A percentile compares a stretch with the other conserved stretches of the same genome.
Conservation (phyloP, 2,113 vertebrate species). For the Nanorana parkeri region DNA sequence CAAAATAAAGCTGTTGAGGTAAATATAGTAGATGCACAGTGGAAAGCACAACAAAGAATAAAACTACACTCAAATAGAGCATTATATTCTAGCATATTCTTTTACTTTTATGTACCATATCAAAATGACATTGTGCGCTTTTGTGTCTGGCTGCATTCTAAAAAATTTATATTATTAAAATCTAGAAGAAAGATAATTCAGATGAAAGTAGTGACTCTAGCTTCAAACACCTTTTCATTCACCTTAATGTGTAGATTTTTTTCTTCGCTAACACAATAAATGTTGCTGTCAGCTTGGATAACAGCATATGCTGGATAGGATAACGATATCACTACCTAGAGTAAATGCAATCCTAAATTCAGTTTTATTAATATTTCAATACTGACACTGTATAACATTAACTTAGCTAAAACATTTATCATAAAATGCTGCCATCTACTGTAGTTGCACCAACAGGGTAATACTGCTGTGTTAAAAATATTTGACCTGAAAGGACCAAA, state of each 20-base stretch:
- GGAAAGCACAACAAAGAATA: background rate
- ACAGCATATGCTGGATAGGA: constrained; percentile 73
- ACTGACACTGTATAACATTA: constrained; percentile 81
- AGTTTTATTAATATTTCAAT: constrained; percentile 84
- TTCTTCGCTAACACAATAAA: constrained; percentile 66
- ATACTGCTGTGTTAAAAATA: background rate
- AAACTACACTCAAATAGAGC: background rate
- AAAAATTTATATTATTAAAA: constrained; percentile 8
- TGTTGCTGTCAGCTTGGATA: constrained; percentile 77
- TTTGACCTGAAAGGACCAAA: no score
- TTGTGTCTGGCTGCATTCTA: background rate
- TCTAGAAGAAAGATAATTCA: constrained; percentile 24
- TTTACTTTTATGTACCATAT: constrained; percentile 1
- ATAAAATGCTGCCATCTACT: constrained; percentile 86
- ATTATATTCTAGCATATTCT: background rate
- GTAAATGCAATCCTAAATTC: constrained; percentile 77
- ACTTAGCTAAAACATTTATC: constrained; percentile 85
- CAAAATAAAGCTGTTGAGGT: no score
- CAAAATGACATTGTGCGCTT: constrained; percentile 20
- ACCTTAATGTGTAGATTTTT: constrained; percentile 50
- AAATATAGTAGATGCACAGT: background rate
- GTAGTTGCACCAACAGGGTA: constrained; percentile 71
- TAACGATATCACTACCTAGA: constrained; percentile 74
- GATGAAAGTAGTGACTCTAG: background rate
- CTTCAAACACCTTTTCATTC: constrained; percentile 34